A percentile compares a stretch with the other conserved stretches of the same genome.
Evolutionary conservation across 2,113 vertebrate species (phyloP).

Genomic region (Eurypyga helias): DNA sequence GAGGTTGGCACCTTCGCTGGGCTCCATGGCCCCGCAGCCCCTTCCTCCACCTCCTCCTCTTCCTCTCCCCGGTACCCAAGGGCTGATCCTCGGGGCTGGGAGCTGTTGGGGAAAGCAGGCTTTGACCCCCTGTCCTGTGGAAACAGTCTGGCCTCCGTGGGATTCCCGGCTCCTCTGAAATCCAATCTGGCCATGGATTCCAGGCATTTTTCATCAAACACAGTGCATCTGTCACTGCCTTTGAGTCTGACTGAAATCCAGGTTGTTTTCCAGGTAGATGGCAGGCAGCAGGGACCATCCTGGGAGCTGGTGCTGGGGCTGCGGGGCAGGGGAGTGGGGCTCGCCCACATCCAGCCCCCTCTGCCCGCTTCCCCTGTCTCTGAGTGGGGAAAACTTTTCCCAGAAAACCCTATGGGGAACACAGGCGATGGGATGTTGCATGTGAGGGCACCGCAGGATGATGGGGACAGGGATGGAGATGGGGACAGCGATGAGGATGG

Average conservation of each 20-base stretch:
- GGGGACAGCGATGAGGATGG: not conserved
- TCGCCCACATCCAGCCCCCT: accelerated
- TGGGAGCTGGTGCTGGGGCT: not conserved
- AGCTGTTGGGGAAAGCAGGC: not conserved
- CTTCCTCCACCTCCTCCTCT: not conserved
- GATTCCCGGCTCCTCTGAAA: not conserved
- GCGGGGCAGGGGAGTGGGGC: too few species aligned
- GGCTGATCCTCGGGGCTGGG: not conserved
- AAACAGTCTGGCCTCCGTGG: accelerated
- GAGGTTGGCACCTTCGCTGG: accelerated
- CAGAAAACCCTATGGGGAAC: not conserved
- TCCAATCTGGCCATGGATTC: not conserved
- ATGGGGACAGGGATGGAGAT: not conserved
- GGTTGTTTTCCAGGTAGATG: not conserved
- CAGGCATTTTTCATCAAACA: slow-evolving; percentile 12
- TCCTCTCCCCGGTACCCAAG: not conserved
- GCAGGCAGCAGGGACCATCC: accelerated
- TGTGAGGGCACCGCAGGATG: accelerated
- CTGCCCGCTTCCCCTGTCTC: not conserved
- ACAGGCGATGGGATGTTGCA: accelerated
- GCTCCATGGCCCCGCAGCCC: accelerated
- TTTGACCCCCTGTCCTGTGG: not conserved
- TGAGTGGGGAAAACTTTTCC: not conserved
- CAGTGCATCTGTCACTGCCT: not conserved
- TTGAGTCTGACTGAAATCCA: not conserved